Base-by-base conservation (phyloP, 1,140 invertebrate genomes). In the Ostrea denselamellosa region DNA sequence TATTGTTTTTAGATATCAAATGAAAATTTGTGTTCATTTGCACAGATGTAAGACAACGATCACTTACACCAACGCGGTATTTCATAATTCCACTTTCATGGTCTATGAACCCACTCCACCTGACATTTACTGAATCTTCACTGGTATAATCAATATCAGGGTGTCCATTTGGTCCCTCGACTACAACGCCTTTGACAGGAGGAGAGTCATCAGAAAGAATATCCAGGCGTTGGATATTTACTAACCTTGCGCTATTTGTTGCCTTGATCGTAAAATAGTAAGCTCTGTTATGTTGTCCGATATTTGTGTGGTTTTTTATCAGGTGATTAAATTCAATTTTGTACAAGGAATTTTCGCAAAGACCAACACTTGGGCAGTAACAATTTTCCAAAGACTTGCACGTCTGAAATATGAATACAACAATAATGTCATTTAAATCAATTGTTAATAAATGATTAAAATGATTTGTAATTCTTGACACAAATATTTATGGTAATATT, bases 201-300 rank as follows among this genome's bases (percentile, higher is more conserved):
- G 91, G 91, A 17, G 91, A 92, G 14, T 90, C 90, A 65, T 92
- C 91, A 34, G 88, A 68, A 22, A 91, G 89, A 14, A 92, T 85
- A 51, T 91, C 90, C 5, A 91, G 51, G n/a, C 87, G 82, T 25
- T 85, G 56, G 12, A 86, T 28, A 17, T 51, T 85, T 0, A 68
- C 62, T 3, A 91, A 68, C 14, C 22, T 22, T 25, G 91, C 90
- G 14, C 34, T 44, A 81, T 91, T 92, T 25, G 89, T 92, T n/a
- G 44, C 90, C 19, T 82, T 89, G 0, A 92, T 28, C 22, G 90
- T 89, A 82, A 92, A 89, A 85, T 88, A 90, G 56, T 92, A 92
- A 51, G 89, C 77, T 19, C 90, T 82, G 65, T 92, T 90, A 84
- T 92, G 91, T 28, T 90, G 51, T 25, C 91, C 91, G 2, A 28